phyloP scores from a whole-genome alignment of 1,140 invertebrate genomes.

The Brachionus calyciflorus region DNA sequence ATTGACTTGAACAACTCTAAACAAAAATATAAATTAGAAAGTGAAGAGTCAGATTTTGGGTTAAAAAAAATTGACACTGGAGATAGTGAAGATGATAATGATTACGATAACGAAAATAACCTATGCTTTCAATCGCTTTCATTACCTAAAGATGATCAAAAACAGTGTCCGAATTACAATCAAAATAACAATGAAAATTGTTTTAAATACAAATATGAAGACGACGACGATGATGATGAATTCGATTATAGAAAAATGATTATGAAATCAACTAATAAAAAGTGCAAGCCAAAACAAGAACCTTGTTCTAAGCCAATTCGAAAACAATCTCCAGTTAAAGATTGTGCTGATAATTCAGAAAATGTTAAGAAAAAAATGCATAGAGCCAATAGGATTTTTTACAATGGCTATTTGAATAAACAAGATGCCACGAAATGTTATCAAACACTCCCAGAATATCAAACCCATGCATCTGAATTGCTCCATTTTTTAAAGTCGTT shows the following conservation, averaged over 20 bases:
- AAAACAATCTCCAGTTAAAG: neutral
- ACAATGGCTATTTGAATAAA: constrained; percentile 25
- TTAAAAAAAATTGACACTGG: neutral
- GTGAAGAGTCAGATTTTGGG: neutral
- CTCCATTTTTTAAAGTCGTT: constrained; percentile 40
- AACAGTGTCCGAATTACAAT: neutral
- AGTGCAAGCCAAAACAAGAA: neutral
- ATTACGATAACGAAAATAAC: neutral
- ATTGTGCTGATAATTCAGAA: neutral
- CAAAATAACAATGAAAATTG: constrained; percentile 22
- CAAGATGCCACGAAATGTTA: constrained; percentile 26
- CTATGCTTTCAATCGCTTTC: too few relatives aligned
- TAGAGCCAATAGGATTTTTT: neutral
- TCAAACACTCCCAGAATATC: neutral
- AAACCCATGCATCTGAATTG: constrained; percentile 18
- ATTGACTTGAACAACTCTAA: constrained; percentile 1
- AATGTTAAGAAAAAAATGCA: neutral
- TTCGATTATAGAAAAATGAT: constrained; percentile 22
- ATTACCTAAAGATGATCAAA: neutral
- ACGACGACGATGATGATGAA: neutral
- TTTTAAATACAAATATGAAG: constrained; percentile 4
- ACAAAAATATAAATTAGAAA: neutral
- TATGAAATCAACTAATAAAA: neutral
- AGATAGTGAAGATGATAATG: neutral
- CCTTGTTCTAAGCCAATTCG: neutral